Evolutionary conservation across 2,797 vertebrate species (phyloP), one percentile per base, ranked within the genome.

Genomic region (Diceros bicornis): DNA sequence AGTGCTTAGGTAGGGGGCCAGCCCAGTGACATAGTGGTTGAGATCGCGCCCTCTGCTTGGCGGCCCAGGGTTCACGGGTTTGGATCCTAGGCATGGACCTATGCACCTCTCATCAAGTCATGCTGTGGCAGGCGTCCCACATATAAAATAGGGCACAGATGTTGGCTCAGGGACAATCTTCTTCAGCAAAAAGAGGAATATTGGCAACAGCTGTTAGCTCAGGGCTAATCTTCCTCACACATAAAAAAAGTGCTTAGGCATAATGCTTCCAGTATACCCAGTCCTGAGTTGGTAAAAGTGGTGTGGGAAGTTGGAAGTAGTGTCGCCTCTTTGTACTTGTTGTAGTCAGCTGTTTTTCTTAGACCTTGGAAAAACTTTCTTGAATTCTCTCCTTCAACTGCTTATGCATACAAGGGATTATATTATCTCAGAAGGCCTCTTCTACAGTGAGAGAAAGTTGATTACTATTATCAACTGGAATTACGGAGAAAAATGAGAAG

Each of bases 381-480:
- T 57, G 94, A 96, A 66, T 83, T 12, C 55, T 82, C 12, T 64
- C 34, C 64, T 82, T 91, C 61, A 50, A 37, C 52, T n/a, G 27
- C 44, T 94, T 95, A 20, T 61, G 78, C 64, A 83, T 69, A 69
- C 17, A 69, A 47, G 32, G 62, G 29, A 92, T 88, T 94, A n/a
- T 32, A 50, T 94, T 23, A 91, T 93, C 32, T 82, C 14, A 74
- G 14, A 95, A 94, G 74, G 1, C 69, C 21, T 84, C 61, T 64
- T 89, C 79, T 66, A 72, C 4, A 50, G 74, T 66, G 77, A 96
- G 44, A 93, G 62, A 92, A 85, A 41, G 77, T 68, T 91, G 94
- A 91, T 93, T 68, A 62, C 37, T 75, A 17, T 82, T 93, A 97
- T 91, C 82, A 94, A 1, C 52, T 78, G n/a, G 50, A 95, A 94